Evolutionary conservation across 2,888 invertebrate genomes (phyloP), one percentile per base, ranked within the genome.

Genomic region (Hemaris fuciformis): DNA sequence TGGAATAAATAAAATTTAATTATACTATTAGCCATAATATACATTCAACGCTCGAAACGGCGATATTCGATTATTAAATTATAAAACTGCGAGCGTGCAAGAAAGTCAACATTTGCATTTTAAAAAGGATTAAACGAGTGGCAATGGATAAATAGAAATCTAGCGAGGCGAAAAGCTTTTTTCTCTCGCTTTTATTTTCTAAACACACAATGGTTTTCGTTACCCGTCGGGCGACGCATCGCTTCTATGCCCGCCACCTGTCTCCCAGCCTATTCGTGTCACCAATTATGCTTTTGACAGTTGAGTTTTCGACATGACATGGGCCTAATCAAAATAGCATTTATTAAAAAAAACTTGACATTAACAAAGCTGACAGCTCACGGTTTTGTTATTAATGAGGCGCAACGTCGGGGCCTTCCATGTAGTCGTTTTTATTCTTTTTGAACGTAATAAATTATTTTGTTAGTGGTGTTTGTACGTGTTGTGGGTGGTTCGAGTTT

Each of bases 321-420:
- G 90, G 93, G 93, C 93, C 93, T 93, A 93, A 93, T 94, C 93
- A 93, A 93, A 92, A 93, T 90, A 93, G 85, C 91, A 87, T 92
- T 93, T 91, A 89, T 89, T 84, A 85, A 87, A 90, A 80, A 89
- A 89, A 89, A 85, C 85, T 84, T 84, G 84, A 87, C 87, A 87
- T 90, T 87, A 89, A 86, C 86, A 83, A 85, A 85, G 85, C 87
- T 88, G 92, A 91, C 93, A 90, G 91, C 89, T 88, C 87, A 88
- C 88, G 89, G 89, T 85, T 89, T 81, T 83, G 88, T 90, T 90
- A 90, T 91, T 90, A 91, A 91, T 88, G 91, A 85, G 75, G 77
- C 70, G 78, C 77, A 71, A 72, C 75, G 76, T 78, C 79, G 76
- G 81, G 72, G 74, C 76, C 72, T 76, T 75, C 80, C 80, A 77